Conservation (phyloP, 1,140 invertebrate genomes). For the Zaprionus davidi region DNA sequence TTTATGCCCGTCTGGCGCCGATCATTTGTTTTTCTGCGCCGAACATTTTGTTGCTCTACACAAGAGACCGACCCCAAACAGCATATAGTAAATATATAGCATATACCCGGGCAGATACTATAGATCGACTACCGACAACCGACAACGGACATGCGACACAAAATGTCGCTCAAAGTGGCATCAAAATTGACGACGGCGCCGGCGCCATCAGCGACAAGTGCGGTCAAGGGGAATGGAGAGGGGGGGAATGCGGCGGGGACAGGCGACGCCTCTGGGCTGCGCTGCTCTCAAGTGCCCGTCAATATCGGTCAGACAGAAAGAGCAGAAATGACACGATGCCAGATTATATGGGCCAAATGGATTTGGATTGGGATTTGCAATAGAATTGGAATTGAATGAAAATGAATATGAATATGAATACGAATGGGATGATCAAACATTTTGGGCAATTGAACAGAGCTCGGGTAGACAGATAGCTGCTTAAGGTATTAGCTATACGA, state of each 20-base stretch:
- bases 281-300: conserved; percentile 6
- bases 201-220: conserved; percentile 63
- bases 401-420: neutral
- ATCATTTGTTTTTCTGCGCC: conserved; percentile 36
- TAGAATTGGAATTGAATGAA: neutral
- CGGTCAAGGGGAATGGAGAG: neutral
- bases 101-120: conserved; percentile 4
- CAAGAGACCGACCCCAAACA: neutral
- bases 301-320: neutral
- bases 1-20: conserved; percentile 76
- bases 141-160: conserved; percentile 6
- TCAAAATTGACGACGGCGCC: conserved; percentile 62
- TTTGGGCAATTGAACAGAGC: neutral
- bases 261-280: neutral
- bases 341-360: conserved; percentile 15
- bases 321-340: neutral
- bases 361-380: conserved; percentile 14
- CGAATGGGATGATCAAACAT: neutral
- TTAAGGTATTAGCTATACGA: conserved; percentile 2
- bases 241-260: neutral
- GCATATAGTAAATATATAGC: conserved; percentile 5
- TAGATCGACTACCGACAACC: conserved; percentile 28
- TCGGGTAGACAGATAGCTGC: conserved; percentile 1
- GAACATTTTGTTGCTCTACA: neutral
- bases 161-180: conserved; percentile 57